A percentile compares a stretch with the other conserved stretches of the same genome.
Evolutionary conservation across 2,888 invertebrate species (phyloP).

Genomic region (Hofmannophila pseudospretella): DNA sequence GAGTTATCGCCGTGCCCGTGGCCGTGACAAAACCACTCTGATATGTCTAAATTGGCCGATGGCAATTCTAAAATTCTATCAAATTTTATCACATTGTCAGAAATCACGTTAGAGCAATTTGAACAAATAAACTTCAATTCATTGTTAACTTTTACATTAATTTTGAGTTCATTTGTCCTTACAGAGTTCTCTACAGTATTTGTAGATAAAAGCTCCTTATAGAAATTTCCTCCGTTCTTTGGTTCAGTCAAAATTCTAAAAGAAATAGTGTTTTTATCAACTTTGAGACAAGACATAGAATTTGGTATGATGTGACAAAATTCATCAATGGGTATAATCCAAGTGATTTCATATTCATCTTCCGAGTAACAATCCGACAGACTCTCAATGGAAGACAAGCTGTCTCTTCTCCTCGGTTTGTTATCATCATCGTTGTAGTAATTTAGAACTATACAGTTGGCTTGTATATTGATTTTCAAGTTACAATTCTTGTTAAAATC

Average conservation of each 20-base stretch:
- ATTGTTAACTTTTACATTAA: conserved; percentile 45
- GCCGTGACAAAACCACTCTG: conserved; percentile 83
- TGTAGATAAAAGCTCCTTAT: conserved; percentile 52
- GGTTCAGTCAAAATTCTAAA: conserved; percentile 69
- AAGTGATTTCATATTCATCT: conserved; percentile 50
- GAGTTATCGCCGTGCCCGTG: conserved; percentile 33
- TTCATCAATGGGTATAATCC: conserved; percentile 53
- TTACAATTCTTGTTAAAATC: conserved; percentile 61
- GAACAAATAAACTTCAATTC: conserved; percentile 52
- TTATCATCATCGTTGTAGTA: conserved; percentile 47
- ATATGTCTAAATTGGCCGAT: conserved; percentile 75
- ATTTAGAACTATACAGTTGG: conserved; percentile 62
- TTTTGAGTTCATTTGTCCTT: conserved; percentile 35
- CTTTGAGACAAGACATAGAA: conserved; percentile 70
- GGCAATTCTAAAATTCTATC: conserved; percentile 80
- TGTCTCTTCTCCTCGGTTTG: conserved; percentile 46
- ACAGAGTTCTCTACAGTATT: conserved; percentile 25
- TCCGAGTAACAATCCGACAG: conserved; percentile 64
- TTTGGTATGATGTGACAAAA: conserved; percentile 69
- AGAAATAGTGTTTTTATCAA: conserved; percentile 63
- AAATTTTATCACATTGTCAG: conserved; percentile 68
- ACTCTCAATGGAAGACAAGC: conserved; percentile 68
- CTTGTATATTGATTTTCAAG: conserved; percentile 65
- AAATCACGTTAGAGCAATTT: conserved; percentile 64
- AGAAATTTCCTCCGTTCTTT: conserved; percentile 64